These are phyloP conservation scores for Mormyrops boulengeri DNA, from an alignment of 2,797 vertebrate genomes.

Conservation along the genomic window DNA sequence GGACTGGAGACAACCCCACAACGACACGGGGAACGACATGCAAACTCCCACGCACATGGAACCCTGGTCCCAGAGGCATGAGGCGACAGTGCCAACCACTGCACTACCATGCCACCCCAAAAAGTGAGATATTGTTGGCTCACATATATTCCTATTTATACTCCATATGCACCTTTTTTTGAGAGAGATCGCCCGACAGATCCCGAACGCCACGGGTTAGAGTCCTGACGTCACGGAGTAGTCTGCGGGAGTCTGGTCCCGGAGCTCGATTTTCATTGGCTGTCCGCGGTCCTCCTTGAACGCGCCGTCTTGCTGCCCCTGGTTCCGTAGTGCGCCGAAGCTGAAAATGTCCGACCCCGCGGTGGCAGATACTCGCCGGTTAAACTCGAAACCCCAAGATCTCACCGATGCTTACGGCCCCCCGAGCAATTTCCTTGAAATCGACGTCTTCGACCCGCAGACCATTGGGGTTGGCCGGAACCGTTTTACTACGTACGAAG, in stretches of 20 bases:
- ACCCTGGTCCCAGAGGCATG: not conserved
- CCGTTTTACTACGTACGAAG: constrained; percentile 91
- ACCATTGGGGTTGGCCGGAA: constrained; percentile 86
- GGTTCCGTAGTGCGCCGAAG: not conserved
- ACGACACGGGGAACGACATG: not conserved
- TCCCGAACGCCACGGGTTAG: constrained; percentile 8
- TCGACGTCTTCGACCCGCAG: constrained; percentile 94
- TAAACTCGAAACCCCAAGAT: constrained; percentile 93
- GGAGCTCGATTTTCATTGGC: constrained; percentile 22
- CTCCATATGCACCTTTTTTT: not conserved
- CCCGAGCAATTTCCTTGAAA: constrained; percentile 96
- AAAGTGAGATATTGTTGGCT: not conserved
- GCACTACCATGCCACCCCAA: not conserved
- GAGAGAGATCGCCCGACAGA: not conserved
- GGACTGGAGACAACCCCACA: not conserved
- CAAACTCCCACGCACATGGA: not conserved
- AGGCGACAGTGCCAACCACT: not conserved
- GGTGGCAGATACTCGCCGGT: constrained; percentile 93
- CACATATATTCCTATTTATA: not conserved
- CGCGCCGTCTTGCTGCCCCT: not conserved
- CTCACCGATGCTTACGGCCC: constrained; percentile 93
- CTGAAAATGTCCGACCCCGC: constrained; percentile 77
- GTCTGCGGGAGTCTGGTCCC: not conserved
- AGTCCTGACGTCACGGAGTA: not conserved
- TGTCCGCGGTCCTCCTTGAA: constrained; percentile 10